phyloP scores from a whole-genome alignment of 1,140 invertebrate species.

The Zelostemma sp. region DNA sequence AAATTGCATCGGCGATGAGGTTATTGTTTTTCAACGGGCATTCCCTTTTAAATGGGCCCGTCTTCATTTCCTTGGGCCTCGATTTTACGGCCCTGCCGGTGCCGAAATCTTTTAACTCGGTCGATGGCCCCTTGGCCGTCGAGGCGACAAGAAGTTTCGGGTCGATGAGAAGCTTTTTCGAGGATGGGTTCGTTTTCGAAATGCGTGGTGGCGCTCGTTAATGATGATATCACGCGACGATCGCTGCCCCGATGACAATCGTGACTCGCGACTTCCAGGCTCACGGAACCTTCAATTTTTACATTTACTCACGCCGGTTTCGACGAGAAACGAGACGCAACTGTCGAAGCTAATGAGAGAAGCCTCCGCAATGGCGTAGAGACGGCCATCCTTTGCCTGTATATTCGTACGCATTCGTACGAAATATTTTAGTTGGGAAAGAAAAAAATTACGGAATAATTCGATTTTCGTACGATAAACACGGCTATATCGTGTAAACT shows the following conservation, averaged over 20 bases:
- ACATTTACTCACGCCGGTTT: constrained; percentile 49
- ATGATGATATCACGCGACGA: constrained; percentile 63
- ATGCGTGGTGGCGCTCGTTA: constrained; percentile 42
- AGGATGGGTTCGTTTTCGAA: constrained; percentile 16
- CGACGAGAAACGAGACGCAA: constrained; percentile 37
- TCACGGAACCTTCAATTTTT: constrained; percentile 58
- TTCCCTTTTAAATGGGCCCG: constrained; percentile 12
- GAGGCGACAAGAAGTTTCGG: constrained; percentile 30
- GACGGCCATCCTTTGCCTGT: neutral
- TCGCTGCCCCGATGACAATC: constrained; percentile 61
- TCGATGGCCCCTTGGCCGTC: constrained; percentile 25
- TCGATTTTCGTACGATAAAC: too few relatives aligned
- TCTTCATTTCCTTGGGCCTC: constrained; percentile 18
- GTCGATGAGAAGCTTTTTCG: constrained; percentile 25
- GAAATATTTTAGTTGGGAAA: too few relatives aligned
- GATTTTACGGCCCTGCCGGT: constrained; percentile 29
- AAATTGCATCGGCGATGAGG: constrained; percentile 9
- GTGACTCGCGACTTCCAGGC: constrained; percentile 50
- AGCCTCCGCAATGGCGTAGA: constrained; percentile 23
- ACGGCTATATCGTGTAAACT: too few relatives aligned
- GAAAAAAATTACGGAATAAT: too few relatives aligned
- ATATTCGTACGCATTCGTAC: too few relatives aligned
- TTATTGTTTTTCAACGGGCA: constrained; percentile 20
- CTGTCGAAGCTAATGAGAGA: constrained; percentile 60
- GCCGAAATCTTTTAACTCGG: constrained; percentile 37